Percentiles rank a stretch among this genome's conserved stretches.
These are phyloP conservation scores for Diprion similis DNA, from an alignment of 1,140 invertebrate species.

Conservation along the genomic window DNA sequence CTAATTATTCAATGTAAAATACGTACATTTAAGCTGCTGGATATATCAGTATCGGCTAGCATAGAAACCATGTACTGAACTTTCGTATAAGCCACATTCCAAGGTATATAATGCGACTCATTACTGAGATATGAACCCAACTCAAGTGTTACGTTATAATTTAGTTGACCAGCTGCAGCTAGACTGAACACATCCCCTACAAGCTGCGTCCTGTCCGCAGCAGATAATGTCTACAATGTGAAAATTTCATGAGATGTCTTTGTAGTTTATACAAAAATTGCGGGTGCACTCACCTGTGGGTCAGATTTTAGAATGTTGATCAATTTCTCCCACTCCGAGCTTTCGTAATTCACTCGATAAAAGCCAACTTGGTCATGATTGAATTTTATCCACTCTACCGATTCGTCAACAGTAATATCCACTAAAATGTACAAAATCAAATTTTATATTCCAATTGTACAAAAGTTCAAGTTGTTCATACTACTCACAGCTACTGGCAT, in stretches of 20 bases:
- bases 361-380: conserved; percentile 87
- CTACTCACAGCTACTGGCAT: conserved; percentile 61
- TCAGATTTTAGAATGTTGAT: conserved; percentile 62
- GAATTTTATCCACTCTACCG: conserved; percentile 80
- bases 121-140: conserved; percentile 71
- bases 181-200: conserved; percentile 87
- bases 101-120: conserved; percentile 76
- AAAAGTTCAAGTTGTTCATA: conserved; percentile 19
- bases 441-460: conserved; percentile 31
- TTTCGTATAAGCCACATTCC: conserved; percentile 69
- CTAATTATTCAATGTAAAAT: conserved; percentile 8
- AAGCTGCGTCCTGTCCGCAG: conserved; percentile 81
- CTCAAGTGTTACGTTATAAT: conserved; percentile 72
- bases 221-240: conserved; percentile 65
- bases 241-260: not conserved
- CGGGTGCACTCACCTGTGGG: conserved; percentile 55
- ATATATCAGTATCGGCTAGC: conserved; percentile 66
- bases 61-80: conserved; percentile 65
- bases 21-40: conserved; percentile 67
- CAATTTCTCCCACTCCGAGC: conserved; percentile 71
- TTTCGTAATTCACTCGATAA: conserved; percentile 87
- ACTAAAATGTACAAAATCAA: conserved; percentile 48
- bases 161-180: conserved; percentile 70
- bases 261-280: not conserved
- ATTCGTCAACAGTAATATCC: conserved; percentile 52